Evolutionary conservation across 2,888 invertebrate genomes (phyloP), one percentile per base, ranked within the genome.

Genomic region (Cetonia aurata): DNA sequence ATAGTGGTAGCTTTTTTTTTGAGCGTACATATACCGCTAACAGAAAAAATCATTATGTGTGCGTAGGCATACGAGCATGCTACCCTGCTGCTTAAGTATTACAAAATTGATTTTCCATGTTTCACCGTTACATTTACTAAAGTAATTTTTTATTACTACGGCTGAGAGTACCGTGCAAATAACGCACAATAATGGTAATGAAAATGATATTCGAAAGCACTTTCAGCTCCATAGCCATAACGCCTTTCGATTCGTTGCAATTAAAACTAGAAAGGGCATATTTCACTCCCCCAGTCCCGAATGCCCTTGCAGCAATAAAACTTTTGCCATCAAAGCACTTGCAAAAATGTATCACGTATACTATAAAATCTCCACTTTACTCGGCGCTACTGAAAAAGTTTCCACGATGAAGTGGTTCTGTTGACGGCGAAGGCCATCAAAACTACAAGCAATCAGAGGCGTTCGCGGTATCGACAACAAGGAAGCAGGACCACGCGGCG

Each of bases 371-470:
- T 65, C 62, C 52, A 65, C 62, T 65, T 65, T 73, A 70, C 71
- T 71, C 57, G 70, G 70, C 72, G 72, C 59, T 53, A 69, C 71
- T 70, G 71, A 70, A 71, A 74, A 71, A 72, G 69, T 74, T 74
- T 73, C 52, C 72, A 71, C 71, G 74, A 75, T 72, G 72, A 72
- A 75, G 72, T 68, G 71, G 73, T 71, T 59, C 72, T 67, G 73
- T 73, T 73, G 73, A 70, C 62, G 73, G 25, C 25, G 1, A 69
- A 72, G 74, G 68, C 73, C 73, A 74, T 75, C 73, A 62, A 69
- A 69, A 70, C 72, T 73, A 73, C 70, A 71, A 72, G 73, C 75
- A 75, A 75, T 73, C 71, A 71, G 73, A 69, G 69, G 72, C 69
- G 69, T 53, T 70, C 70, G 56, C 67, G 71, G 42, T 57, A 37